Evolutionary conservation across 2,888 invertebrate species (phyloP), one percentile per base, ranked within the genome.

Genomic region (Heliconius erato): DNA sequence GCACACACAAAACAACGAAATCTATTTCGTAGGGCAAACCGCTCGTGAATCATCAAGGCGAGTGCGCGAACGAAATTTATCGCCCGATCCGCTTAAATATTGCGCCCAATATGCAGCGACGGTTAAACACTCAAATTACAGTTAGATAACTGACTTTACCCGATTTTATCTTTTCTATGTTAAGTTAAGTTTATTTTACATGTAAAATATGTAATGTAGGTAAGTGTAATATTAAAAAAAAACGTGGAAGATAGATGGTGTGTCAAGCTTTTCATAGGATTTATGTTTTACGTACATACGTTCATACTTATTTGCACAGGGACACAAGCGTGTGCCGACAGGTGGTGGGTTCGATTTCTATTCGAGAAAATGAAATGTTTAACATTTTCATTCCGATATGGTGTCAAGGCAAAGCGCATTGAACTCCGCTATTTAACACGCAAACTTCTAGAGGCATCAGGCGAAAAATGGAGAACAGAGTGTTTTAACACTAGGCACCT

Each of bases 61-160:
- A 68, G 79, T 82, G 84, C 80, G 80, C 82, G 83, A 80, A 79
- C 79, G 79, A 84, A 85, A 85, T 85, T 84, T 84, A 85, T 84
- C 79, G 83, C 82, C 82, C 83, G 85, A 84, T 84, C 79, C 84
- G 85, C 84, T 85, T 85, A 85, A 85, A 85, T 85, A 84, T 85
- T 82, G 80, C 83, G 78, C 80, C 84, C 82, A 85, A 85, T 85
- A 85, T 85, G 83, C 82, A 82, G 82, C 85, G 80, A 76, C 85
- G 83, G 84, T 85, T 83, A 85, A 84, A 85, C 85, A 82, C 74
- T 82, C 85, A 85, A 82, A 85, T 85, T 85, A 85, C 82, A 81
- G 83, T 82, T 82, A 83, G 82, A 69, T 79, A 82, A 63, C 74
- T 49, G 79, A 83, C 83, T 84, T 80, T 79, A 74, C 44, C 74